A percentile compares a stretch with the other conserved stretches of the same genome.
Evolutionary conservation across 2,113 vertebrate species (phyloP).

Genomic region (Irena cyanogastra): DNA sequence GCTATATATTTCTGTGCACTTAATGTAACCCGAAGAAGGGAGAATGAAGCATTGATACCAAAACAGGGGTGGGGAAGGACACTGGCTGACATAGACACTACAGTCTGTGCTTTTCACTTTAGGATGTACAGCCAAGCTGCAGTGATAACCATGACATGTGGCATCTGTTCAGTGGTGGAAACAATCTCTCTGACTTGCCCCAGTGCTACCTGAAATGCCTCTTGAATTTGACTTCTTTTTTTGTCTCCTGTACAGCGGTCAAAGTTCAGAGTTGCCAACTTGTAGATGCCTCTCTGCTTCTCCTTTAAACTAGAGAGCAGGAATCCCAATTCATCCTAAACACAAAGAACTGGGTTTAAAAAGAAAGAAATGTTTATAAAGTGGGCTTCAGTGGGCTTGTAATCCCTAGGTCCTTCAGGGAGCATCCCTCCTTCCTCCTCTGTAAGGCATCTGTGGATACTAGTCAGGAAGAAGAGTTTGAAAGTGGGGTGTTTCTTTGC

Average conservation of each 20-base stretch:
- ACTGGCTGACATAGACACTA: slow-evolving; percentile 56
- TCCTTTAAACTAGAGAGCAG: slow-evolving; percentile 42
- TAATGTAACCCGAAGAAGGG: slow-evolving; percentile 79
- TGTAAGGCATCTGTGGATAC: background rate
- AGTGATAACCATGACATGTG: slow-evolving; percentile 27
- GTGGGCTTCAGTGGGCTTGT: background rate
- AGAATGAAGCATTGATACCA: slow-evolving; percentile 76
- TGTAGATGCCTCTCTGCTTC: slow-evolving; percentile 37
- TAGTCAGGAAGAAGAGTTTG: slow-evolving; percentile 41
- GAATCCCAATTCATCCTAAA: slow-evolving; percentile 5
- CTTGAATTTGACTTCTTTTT: slow-evolving; percentile 53
- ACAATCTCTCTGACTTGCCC: slow-evolving; percentile 45
- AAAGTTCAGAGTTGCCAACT: slow-evolving; percentile 55
- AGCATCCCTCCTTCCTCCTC: slow-evolving; percentile 45
- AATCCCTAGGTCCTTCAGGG: background rate
- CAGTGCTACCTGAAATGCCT: slow-evolving; percentile 20
- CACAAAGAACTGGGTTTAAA: slow-evolving; percentile 39
- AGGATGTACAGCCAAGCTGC: slow-evolving; percentile 65
- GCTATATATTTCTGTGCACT: slow-evolving; percentile 85
- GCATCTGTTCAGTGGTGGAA: slow-evolving; percentile 45
- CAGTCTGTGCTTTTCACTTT: slow-evolving; percentile 47
- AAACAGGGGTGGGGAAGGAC: slow-evolving; percentile 61
- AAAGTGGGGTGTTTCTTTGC: slow-evolving; percentile 14
- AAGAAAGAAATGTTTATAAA: slow-evolving; percentile 2
- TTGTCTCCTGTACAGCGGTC: slow-evolving; percentile 43